Percentiles rank a stretch among this genome's conserved stretches.
Evolutionary conservation across 1,140 invertebrate genomes (phyloP).

Genomic region (Bombus ignitus): DNA sequence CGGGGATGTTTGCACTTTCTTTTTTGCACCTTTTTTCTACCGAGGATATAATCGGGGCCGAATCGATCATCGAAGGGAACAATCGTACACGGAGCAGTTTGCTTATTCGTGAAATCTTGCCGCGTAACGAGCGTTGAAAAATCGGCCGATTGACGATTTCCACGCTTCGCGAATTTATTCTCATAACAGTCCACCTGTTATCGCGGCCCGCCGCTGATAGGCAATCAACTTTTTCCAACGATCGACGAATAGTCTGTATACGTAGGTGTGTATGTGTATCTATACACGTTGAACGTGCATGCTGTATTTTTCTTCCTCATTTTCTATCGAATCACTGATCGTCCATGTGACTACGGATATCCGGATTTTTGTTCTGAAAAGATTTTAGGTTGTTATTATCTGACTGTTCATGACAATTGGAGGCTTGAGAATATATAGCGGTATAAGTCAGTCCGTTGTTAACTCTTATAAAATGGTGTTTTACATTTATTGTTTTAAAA

Average conservation of each 20-base stretch:
- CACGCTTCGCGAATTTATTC: conserved; percentile 51
- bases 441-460: background rate
- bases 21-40: background rate
- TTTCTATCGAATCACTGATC: background rate
- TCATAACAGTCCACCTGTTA: conserved; percentile 62
- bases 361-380: background rate
- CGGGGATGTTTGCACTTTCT: conserved; percentile 27
- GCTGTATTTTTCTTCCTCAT: background rate
- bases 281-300: background rate
- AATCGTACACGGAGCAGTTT: conserved; percentile 10
- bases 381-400: background rate
- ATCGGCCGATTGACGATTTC: conserved; percentile 51
- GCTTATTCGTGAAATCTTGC: conserved; percentile 19
- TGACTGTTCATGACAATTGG: background rate
- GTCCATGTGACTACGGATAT: background rate
- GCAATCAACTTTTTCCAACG: conserved; percentile 37
- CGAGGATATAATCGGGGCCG: conserved; percentile 56
- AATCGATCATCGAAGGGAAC: conserved; percentile 41
- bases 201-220: conserved; percentile 43
- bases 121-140: conserved; percentile 41
- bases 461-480: background rate
- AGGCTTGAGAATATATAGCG: background rate
- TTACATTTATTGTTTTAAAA: no score
- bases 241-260: background rate
- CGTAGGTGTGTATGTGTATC: background rate